Percentiles rank a stretch among this genome's conserved stretches.
phyloP scores from a whole-genome alignment of 2,113 vertebrate species.

The Cisticola juncidis region DNA sequence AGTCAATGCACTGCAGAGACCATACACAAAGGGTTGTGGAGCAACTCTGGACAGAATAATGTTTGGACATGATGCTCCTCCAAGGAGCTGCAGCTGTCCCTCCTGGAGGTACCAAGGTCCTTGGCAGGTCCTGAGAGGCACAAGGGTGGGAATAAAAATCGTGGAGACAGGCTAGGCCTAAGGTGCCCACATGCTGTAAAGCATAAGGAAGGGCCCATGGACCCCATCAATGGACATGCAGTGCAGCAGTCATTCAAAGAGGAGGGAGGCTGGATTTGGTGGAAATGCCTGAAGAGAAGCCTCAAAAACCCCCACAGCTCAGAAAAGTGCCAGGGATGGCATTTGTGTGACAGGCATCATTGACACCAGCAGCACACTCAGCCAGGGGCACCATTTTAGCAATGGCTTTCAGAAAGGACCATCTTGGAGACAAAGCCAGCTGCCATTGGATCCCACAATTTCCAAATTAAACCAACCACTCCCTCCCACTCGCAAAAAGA shows the following conservation, averaged over 20 bases:
- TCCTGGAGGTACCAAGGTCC: neutral
- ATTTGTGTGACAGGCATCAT: neutral
- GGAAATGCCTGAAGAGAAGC: neutral
- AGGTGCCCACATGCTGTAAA: neutral
- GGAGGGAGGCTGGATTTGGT: neutral
- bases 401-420: neutral
- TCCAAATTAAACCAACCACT: neutral
- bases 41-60: neutral
- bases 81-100: neutral
- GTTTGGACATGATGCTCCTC: neutral
- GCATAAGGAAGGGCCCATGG: accelerated
- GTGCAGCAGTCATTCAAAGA: neutral
- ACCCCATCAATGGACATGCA: neutral
- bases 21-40: neutral
- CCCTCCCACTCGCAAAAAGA: neutral
- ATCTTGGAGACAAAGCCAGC: neutral
- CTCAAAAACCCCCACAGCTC: neutral
- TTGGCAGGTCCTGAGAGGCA: neutral
- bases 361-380: neutral
- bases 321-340: neutral
- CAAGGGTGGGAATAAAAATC: neutral
- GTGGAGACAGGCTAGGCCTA: neutral
- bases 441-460: neutral
- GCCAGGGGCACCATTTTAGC: accelerated
- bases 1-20: neutral